Conservation (phyloP, 53 echinoderm and acorn worm genomes). For the Arbacia lixula region DNA sequence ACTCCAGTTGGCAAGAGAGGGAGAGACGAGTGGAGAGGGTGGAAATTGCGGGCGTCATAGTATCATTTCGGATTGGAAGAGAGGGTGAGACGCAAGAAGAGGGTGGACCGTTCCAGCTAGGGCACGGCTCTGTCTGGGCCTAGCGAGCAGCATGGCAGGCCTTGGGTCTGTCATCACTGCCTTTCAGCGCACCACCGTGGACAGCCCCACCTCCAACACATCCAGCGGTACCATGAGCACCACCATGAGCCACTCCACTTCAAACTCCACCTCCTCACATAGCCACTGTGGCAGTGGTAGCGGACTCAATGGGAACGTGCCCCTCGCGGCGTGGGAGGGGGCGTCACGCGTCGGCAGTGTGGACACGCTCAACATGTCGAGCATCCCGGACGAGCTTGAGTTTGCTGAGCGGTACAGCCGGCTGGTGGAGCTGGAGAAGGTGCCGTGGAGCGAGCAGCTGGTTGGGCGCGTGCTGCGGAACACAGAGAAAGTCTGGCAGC, state of each 20-base stretch:
- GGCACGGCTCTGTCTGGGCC: too few relatives aligned
- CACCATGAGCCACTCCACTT: slow-evolving; percentile 43
- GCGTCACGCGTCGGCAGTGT: slow-evolving; percentile 78
- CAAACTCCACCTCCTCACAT: slow-evolving; percentile 62
- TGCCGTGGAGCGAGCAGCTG: slow-evolving; percentile 90
- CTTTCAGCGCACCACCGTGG: slow-evolving; percentile 82
- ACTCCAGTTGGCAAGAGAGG: too few relatives aligned
- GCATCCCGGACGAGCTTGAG: slow-evolving; percentile 85
- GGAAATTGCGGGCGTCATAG: too few relatives aligned
- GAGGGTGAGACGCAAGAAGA: too few relatives aligned
- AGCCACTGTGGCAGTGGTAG: slow-evolving; percentile 56
- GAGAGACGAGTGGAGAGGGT: too few relatives aligned
- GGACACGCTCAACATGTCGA: slow-evolving; percentile 91
- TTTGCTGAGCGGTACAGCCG: slow-evolving; percentile 74
- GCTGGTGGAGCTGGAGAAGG: slow-evolving; percentile 81
- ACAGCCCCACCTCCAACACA: slow-evolving; percentile 83
- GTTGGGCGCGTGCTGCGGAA: slow-evolving; percentile 75
- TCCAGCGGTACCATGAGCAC: slow-evolving; percentile 65
- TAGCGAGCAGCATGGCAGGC: slow-evolving; percentile 91
- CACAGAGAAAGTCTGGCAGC: slow-evolving; percentile 62
- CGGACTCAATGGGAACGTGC: too few relatives aligned
- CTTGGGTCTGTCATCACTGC: slow-evolving; percentile 70
- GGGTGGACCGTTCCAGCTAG: too few relatives aligned
- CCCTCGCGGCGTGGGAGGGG: slow-evolving; percentile 63
- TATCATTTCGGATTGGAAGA: too few relatives aligned